These are phyloP conservation scores for Mormyrops boulengeri DNA, from an alignment of 2,797 vertebrate species.

Conservation along the genomic window DNA sequence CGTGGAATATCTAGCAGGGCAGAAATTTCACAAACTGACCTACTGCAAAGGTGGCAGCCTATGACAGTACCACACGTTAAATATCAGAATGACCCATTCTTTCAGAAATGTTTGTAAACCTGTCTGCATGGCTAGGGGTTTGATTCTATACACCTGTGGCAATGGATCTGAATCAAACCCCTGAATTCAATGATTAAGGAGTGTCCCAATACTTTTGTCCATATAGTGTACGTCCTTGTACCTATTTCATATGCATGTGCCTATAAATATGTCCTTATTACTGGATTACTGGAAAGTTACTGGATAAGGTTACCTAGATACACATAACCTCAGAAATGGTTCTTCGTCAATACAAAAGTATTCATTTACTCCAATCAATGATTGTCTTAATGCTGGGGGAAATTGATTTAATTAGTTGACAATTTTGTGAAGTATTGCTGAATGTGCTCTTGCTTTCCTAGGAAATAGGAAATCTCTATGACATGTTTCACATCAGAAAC, in stretches of 20 bases:
- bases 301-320: neutral
- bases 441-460: slow-evolving; percentile 42
- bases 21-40: no score
- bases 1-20: no score
- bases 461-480: slow-evolving; percentile 88
- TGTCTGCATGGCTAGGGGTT: neutral
- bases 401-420: neutral
- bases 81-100: neutral
- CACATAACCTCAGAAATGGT: neutral
- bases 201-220: neutral
- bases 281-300: neutral
- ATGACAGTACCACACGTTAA: neutral
- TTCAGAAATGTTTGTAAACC: neutral
- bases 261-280: neutral
- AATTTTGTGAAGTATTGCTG: neutral
- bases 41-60: neutral
- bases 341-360: neutral
- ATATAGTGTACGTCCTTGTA: neutral
- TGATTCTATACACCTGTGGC: neutral
- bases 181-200: neutral
- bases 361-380: neutral
- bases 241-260: neutral
- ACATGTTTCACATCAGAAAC: slow-evolving; percentile 90
- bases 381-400: neutral
- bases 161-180: neutral